phyloP scores from a whole-genome alignment of 2,797 vertebrate genomes.

The Rhinatrema bivittatum region DNA sequence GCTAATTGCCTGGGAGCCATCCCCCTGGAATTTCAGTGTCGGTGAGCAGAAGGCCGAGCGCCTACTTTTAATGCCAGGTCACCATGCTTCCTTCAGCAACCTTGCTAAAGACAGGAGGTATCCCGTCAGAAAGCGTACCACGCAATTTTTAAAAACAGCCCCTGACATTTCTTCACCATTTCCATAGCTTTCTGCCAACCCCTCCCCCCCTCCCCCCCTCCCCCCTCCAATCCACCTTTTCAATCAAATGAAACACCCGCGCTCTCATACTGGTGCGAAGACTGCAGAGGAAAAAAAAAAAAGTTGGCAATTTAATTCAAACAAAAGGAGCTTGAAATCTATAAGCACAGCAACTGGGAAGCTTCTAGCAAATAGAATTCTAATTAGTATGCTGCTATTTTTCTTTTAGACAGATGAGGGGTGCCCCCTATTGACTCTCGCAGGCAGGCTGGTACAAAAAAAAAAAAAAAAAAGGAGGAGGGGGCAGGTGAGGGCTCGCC shows the following conservation, averaged over 20 bases:
- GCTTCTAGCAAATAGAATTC: conserved; percentile 73
- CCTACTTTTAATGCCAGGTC: conserved; percentile 34
- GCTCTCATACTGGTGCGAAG: conserved; percentile 55
- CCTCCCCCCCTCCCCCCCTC: conserved; percentile 11
- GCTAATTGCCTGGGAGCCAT: no score
- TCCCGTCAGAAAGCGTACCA: conserved; percentile 69
- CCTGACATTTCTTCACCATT: conserved; percentile 57
- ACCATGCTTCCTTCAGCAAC: conserved; percentile 29
- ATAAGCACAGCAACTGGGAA: conserved; percentile 65
- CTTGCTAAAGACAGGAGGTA: conserved; percentile 67
- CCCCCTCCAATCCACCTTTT: conserved; percentile 35
- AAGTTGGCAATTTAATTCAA: conserved; percentile 76
- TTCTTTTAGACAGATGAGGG: conserved; percentile 97
- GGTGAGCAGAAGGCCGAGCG: conserved; percentile 32
- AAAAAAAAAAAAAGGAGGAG: conserved; percentile 29
- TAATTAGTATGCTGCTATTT: conserved; percentile 92
- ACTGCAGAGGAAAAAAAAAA: conserved; percentile 34
- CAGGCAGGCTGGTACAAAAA: conserved; percentile 75
- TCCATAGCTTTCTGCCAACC: conserved; percentile 37
- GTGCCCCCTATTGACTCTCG: conserved; percentile 98
- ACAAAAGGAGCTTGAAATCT: conserved; percentile 78
- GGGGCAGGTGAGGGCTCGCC: conserved; percentile 62
- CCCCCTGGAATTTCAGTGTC: conserved; percentile 69
- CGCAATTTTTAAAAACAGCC: conserved; percentile 59
- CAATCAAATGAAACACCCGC: conserved; percentile 57